Base-by-base conservation (phyloP, 2,888 invertebrate species). In the Cheilosia variabilis region DNA sequence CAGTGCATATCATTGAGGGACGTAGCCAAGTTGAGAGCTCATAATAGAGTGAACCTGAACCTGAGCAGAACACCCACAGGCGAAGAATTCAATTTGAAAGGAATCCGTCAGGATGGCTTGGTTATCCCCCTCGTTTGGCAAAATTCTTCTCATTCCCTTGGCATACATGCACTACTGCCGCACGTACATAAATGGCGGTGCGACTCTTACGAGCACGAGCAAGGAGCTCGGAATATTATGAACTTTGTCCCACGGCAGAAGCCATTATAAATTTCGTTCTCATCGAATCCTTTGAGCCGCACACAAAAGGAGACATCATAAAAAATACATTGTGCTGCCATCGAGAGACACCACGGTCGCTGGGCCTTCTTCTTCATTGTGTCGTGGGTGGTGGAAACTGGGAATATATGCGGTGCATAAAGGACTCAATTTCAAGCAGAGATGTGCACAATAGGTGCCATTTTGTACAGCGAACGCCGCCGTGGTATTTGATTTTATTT, bases 201-300 rank as follows among this genome's bases (percentile, higher is more conserved):
- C 52, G 47, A 19, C 53, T n/a, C 55, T 63, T 63, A 63, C 37
- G 55, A 72, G 66, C 71, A 34, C 41, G 15, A 77, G 10, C 43
- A 57, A 72, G 77, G 10, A 65, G 55, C 66, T 57, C 57, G 45
- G 55, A 78, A 73, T 73, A 68, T 47, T n/a, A 45, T 83, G 73
- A 83, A 78, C 43, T 78, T 73, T 58, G 50, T 45, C 73, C 58
- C 57, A 63, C 63, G 78, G 55, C 60, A 77, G 45, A 63, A 63
- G 68, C 62, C 73, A 78, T 83, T 78, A 83, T 83, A 78, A 83
- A 83, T 72, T 83, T 60, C 57, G 37, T 52, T 50, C 73, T 68
- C 83, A 78, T 73, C 83, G 78, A 83, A 83, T 83, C 72, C 83
- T 78, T 78, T 78, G 83, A 83, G 72, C 55, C 41, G 52, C 57